Evolutionary conservation across 2,797 vertebrate species (phyloP), one percentile per base, ranked within the genome.

Genomic region (Lophotriccus pileatus): DNA sequence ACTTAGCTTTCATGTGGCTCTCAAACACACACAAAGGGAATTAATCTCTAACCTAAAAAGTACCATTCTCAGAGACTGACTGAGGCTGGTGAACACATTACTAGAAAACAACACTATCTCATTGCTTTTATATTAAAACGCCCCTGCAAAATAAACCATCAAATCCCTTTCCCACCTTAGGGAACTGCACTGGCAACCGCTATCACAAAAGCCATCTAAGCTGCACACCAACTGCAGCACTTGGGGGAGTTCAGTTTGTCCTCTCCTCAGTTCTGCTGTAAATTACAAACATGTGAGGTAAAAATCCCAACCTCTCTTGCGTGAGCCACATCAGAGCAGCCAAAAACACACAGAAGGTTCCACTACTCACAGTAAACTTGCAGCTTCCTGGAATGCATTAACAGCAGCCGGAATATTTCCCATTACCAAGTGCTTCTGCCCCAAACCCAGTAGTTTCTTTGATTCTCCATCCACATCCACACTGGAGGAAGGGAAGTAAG

Each of bases 371-470:
- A 99, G 94, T 97, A 99, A 98, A 86, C 98, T 97, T 4, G 99
- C 99, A 81, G 99, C 99, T 86, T 99, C 99, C 96, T 99, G 99
- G 93, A 99, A 99, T 0, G 98, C 99, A 81, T 97, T 97, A 87
- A 99, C 99, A 68, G 99, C 99, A 64, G 99, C 98, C 19, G 99
- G 98, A 84, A 99, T 97, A 95, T 99, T 98, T 49, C 99, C 99
- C 99, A 99, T 99, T 68, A 99, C 99, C 52, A 99, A 97, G 95
- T 99, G 98, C 90, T 98, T 98, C 93, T 99, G 99, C 69, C 99
- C 99, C 28, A 98, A 98, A 68, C 99, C 99, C 89, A 99, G 97
- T 2, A 99, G 94, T 85, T 99, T 99, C 97, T 99, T 99, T 37
- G 99, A 99, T 97, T 99, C 99, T 95, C 98, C 98, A 92, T 98